A percentile compares a stretch with the other conserved stretches of the same genome.
These are phyloP conservation scores for Ichneumon xanthorius DNA, from an alignment of 2,888 invertebrate genomes.

Conservation along the genomic window DNA sequence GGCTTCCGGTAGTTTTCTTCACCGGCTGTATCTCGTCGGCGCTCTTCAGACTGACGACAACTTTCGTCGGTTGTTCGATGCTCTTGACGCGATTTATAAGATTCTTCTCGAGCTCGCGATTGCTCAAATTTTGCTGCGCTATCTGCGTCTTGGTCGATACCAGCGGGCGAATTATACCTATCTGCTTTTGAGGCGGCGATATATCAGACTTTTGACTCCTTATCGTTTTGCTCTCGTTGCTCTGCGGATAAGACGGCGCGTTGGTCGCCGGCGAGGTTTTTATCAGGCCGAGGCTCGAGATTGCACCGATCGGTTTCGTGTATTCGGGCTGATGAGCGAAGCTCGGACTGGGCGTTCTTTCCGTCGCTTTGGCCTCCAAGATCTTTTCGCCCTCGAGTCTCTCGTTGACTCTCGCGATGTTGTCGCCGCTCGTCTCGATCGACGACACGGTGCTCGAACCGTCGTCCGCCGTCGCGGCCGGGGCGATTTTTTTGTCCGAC, in stretches of 20 bases:
- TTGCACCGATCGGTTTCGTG: slow-evolving; percentile 78
- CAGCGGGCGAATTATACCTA: slow-evolving; percentile 86
- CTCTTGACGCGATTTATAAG: slow-evolving; percentile 89
- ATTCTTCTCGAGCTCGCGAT: slow-evolving; percentile 89
- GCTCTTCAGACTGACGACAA: slow-evolving; percentile 84
- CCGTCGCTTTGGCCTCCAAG: slow-evolving; percentile 28
- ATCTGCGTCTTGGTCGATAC: slow-evolving; percentile 84
- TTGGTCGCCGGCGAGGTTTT: slow-evolving; percentile 75
- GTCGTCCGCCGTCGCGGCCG: slow-evolving; percentile 8
- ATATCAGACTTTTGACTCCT: slow-evolving; percentile 77
- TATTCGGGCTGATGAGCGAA: slow-evolving; percentile 29
- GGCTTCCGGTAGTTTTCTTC: slow-evolving; percentile 76
- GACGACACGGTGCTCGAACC: slow-evolving; percentile 38
- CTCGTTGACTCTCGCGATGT: slow-evolving; percentile 70
- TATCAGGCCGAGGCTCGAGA: slow-evolving; percentile 78
- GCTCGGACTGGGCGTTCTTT: slow-evolving; percentile 30
- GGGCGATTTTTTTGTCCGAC: slow-evolving; percentile 36
- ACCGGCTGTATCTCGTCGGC: slow-evolving; percentile 82
- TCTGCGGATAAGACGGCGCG: slow-evolving; percentile 74
- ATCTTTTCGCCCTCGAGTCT: slow-evolving; percentile 66
- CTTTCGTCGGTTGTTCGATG: slow-evolving; percentile 85
- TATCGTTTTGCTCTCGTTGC: slow-evolving; percentile 79
- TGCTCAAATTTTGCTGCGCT: slow-evolving; percentile 85
- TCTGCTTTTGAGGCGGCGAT: slow-evolving; percentile 84
- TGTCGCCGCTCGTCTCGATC: slow-evolving; percentile 46